These are phyloP conservation scores for Grallaria varia DNA, from an alignment of 2,113 vertebrate genomes.

Conservation along the genomic window DNA sequence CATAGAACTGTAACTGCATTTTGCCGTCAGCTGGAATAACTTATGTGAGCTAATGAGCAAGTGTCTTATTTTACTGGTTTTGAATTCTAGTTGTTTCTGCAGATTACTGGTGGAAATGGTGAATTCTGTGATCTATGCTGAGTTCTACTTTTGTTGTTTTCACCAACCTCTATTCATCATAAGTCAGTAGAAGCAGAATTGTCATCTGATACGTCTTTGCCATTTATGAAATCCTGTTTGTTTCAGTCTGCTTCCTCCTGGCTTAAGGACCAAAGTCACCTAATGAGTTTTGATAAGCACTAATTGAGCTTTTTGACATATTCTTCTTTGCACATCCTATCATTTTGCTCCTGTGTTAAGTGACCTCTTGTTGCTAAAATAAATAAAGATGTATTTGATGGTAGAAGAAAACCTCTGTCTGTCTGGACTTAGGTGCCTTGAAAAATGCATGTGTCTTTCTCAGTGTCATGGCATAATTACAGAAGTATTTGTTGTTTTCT, in stretches of 20 bases:
- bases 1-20: not conserved
- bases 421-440: not conserved
- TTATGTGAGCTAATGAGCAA: not conserved
- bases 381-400: not conserved
- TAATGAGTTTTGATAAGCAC: not conserved
- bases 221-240: not conserved
- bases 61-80: not conserved
- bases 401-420: not conserved
- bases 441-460: not conserved
- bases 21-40: not conserved
- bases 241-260: not conserved
- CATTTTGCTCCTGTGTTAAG: not conserved
- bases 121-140: not conserved
- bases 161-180: not conserved
- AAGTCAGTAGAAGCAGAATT: not conserved
- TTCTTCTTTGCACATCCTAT: not conserved
- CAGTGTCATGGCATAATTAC: accelerated
- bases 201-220: not conserved
- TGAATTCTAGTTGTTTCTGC: not conserved
- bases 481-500: not conserved
- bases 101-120: not conserved
- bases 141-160: not conserved
- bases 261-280: not conserved
- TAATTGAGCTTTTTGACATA: not conserved
- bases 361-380: not conserved